A percentile compares a stretch with the other conserved stretches of the same genome.
These are phyloP conservation scores for cattle (Bos taurus) DNA, from an alignment of 2,113 vertebrate species.

Conservation along the genomic window ARS-UCD2.0 NC_037345.1:50428001-50428500, in stretches of 20 bases:
- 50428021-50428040: not conserved
- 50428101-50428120: constrained; percentile 91
- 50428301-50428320: constrained; percentile 59
- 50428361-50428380: constrained; percentile 64
- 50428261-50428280: not conserved
- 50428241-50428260: not conserved
- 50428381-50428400: constrained; percentile 12
- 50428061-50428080: constrained; percentile 90
- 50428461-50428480: not conserved
- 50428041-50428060: not conserved
- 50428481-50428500: not conserved
- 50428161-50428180: constrained; percentile 74
- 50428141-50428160: constrained; percentile 93
- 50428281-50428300: constrained; percentile 26
- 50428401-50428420: not conserved
- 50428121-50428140: constrained; percentile 96
- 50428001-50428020: not conserved
- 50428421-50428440: not conserved
- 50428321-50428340: constrained; percentile 70
- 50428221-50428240: not conserved
- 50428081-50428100: constrained; percentile 93
- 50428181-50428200: not conserved
- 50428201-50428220: not conserved
- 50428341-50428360: constrained; percentile 61
- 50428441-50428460: not conserved